These are phyloP conservation scores for Acleris laterana DNA, from an alignment of 2,888 invertebrate species.

Conservation along the genomic window DNA sequence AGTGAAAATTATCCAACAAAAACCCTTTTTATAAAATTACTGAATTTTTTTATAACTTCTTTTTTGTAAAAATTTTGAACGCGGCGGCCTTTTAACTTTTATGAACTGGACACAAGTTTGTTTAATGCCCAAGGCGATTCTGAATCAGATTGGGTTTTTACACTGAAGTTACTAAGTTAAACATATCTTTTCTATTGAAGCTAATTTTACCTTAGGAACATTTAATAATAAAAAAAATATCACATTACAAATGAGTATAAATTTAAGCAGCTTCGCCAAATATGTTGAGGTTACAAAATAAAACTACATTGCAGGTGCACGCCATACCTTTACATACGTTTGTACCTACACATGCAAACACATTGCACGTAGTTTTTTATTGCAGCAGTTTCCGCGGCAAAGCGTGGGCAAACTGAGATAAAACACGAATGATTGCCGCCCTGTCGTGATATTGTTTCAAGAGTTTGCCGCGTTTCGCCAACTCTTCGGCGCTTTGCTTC, in stretches of 20 bases:
- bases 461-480: conserved; percentile 73
- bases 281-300: background rate
- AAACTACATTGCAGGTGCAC: conserved; percentile 13
- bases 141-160: background rate
- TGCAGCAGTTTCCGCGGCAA: conserved; percentile 74
- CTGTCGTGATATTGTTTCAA: conserved; percentile 80
- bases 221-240: too few relatives aligned
- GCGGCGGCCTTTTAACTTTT: conserved; percentile 3
- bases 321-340: background rate
- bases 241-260: too few relatives aligned
- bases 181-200: too few relatives aligned
- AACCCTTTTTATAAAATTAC: too few relatives aligned
- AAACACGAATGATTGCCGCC: conserved; percentile 82
- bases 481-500: conserved; percentile 66
- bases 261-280: too few relatives aligned
- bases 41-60: too few relatives aligned
- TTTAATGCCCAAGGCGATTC: conserved; percentile 3
- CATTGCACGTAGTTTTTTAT: conserved; percentile 72
- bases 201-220: too few relatives aligned
- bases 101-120: conserved; percentile 10
- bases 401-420: conserved; percentile 81
- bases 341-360: conserved; percentile 48
- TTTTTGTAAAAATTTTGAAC: too few relatives aligned
- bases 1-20: too few relatives aligned
- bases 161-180: too few relatives aligned